Conservation (phyloP, 2,797 vertebrate species). For the Numenius phaeopus region DNA sequence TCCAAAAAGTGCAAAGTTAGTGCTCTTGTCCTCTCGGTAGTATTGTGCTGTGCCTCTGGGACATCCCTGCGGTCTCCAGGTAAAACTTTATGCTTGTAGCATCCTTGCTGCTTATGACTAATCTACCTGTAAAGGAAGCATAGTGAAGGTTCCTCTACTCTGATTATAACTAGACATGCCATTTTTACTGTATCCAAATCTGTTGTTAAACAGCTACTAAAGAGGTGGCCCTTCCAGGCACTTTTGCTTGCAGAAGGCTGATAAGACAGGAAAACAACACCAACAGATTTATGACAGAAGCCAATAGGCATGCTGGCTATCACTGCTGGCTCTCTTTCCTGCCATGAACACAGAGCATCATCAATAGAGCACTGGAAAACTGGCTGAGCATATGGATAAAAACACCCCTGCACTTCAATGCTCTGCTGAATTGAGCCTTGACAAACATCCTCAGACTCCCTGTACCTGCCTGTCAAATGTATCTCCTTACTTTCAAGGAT, state of each 20-base stretch:
- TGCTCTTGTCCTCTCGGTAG: not conserved
- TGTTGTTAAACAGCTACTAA: not conserved
- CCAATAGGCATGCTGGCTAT: not conserved
- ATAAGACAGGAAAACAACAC: not conserved
- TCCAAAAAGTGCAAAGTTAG: not conserved
- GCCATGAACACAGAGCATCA: not conserved
- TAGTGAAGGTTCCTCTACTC: not conserved
- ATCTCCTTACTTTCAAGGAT: not conserved
- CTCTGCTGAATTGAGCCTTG: not conserved
- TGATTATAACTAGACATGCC: not conserved
- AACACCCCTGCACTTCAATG: not conserved
- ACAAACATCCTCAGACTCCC: not conserved
- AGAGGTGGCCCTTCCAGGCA: not conserved
- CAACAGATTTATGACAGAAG: not conserved
- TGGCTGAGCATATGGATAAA: not conserved
- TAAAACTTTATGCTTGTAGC: not conserved
- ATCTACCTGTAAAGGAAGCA: not conserved
- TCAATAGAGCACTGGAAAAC: not conserved
- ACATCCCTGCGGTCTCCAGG: not conserved
- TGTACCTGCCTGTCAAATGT: not conserved
- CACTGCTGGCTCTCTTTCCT: not conserved
- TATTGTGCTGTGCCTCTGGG: not conserved
- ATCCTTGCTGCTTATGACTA: not conserved
- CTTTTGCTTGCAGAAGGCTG: not conserved
- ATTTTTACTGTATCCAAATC: not conserved